phyloP scores from a whole-genome alignment of 2,797 vertebrate genomes.

The Lacerta viridis region DNA sequence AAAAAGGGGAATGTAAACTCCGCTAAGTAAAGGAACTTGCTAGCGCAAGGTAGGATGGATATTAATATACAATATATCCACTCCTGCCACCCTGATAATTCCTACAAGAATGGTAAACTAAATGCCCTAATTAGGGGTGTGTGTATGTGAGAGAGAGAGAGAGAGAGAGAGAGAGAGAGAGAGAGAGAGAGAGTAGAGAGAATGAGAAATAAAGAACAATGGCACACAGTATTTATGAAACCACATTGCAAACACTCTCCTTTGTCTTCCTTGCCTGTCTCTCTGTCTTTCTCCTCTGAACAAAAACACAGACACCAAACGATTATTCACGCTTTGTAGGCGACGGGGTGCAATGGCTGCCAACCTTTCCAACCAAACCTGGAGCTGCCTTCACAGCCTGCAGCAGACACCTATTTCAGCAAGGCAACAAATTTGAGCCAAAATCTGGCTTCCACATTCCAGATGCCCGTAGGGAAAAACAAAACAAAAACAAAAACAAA shows the following conservation, averaged over 20 bases:
- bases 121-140: too few relatives aligned
- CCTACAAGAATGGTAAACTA: too few relatives aligned
- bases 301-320: too few relatives aligned
- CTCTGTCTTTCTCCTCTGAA: neutral
- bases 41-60: too few relatives aligned
- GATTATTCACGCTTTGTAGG: neutral
- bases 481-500: too few relatives aligned
- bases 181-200: too few relatives aligned
- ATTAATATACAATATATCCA: too few relatives aligned
- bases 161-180: neutral
- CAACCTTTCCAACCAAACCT: neutral
- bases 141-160: too few relatives aligned
- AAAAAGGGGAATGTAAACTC: too few relatives aligned
- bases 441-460: accelerated
- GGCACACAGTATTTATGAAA: neutral
- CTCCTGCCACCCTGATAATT: too few relatives aligned
- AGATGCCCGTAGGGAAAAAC: neutral
- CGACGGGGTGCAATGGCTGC: neutral
- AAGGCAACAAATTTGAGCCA: neutral
- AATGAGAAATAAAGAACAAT: neutral
- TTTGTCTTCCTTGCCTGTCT: neutral
- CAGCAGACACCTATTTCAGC: neutral
- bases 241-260: neutral
- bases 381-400: neutral
- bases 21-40: too few relatives aligned